Evolutionary conservation across 1,140 invertebrate genomes (phyloP).

Genomic region (Neodiprion lecontei): DNA sequence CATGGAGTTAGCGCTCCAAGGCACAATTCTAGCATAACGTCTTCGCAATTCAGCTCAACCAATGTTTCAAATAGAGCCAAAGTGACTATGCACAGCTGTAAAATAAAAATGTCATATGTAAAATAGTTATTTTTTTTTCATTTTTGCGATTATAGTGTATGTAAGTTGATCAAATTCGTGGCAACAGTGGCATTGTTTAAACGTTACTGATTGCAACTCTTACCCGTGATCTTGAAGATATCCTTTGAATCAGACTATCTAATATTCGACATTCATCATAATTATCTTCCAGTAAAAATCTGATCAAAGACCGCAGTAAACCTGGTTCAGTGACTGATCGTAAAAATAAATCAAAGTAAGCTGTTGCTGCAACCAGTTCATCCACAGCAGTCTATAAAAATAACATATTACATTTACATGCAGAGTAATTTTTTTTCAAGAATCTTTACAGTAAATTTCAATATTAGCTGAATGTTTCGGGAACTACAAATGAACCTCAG

Average conservation of each 20-base stretch:
- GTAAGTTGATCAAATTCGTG: slow-evolving; percentile 12
- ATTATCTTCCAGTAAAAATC: slow-evolving; percentile 84
- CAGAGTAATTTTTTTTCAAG: too few species aligned
- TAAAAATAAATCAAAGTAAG: slow-evolving; percentile 89
- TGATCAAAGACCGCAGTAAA: slow-evolving; percentile 81
- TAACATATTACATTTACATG: not conserved
- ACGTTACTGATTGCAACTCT: slow-evolving; percentile 32
- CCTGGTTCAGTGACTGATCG: slow-evolving; percentile 86
- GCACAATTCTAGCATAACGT: slow-evolving; percentile 93
- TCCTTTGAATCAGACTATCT: slow-evolving; percentile 78
- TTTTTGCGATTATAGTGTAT: not conserved
- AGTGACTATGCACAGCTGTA: slow-evolving; percentile 88
- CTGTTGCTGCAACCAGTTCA: slow-evolving; percentile 89
- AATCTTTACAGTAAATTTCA: too few species aligned
- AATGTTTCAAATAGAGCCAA: slow-evolving; percentile 90
- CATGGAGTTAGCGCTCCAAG: slow-evolving; percentile 88
- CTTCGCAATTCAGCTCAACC: slow-evolving; percentile 93
- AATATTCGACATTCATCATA: slow-evolving; percentile 83
- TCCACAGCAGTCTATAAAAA: slow-evolving; percentile 77
- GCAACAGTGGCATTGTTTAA: slow-evolving; percentile 17
- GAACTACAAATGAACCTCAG: too few species aligned
- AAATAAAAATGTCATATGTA: slow-evolving; percentile 40
- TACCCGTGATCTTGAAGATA: slow-evolving; percentile 77
- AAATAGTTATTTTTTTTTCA: slow-evolving; percentile 18
- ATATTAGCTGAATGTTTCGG: too few species aligned